These are phyloP conservation scores for Limanda limanda DNA, from an alignment of 2,113 vertebrate species.

Conservation along the genomic window DNA sequence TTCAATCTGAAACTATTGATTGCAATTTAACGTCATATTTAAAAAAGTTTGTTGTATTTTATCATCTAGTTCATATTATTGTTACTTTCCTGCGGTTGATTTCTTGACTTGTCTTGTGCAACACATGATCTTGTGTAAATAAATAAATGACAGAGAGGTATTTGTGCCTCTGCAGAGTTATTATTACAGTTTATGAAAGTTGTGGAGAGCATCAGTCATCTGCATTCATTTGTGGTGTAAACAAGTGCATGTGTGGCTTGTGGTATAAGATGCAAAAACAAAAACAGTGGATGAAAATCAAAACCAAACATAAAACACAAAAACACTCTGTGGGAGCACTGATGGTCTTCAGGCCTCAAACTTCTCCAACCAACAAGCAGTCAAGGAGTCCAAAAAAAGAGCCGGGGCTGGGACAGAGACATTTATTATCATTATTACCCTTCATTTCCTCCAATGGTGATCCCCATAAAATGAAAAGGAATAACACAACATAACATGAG, in stretches of 20 bases:
- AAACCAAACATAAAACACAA: neutral
- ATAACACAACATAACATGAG: slow-evolving; percentile 14
- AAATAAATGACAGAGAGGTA: too few species aligned
- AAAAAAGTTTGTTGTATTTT: neutral
- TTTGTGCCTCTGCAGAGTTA: neutral
- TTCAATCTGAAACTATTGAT: neutral
- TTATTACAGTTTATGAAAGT: neutral
- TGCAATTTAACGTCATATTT: neutral
- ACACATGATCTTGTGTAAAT: neutral
- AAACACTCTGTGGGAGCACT: neutral
- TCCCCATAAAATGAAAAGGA: slow-evolving; percentile 35
- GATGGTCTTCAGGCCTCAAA: neutral
- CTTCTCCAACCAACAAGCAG: neutral
- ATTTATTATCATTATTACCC: slow-evolving; percentile 21
- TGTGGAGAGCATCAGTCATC: neutral
- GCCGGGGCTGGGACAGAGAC: slow-evolving; percentile 4
- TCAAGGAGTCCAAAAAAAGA: neutral
- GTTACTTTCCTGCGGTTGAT: too few species aligned
- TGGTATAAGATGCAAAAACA: neutral
- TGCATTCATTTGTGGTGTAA: neutral
- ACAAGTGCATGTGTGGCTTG: neutral
- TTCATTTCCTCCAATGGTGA: slow-evolving; percentile 27
- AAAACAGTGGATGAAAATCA: neutral
- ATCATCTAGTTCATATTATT: neutral
- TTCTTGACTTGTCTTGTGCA: too few species aligned